These are phyloP conservation scores for Rotaria macrura DNA, from an alignment of 2,888 invertebrate genomes.

Conservation along the genomic window DNA sequence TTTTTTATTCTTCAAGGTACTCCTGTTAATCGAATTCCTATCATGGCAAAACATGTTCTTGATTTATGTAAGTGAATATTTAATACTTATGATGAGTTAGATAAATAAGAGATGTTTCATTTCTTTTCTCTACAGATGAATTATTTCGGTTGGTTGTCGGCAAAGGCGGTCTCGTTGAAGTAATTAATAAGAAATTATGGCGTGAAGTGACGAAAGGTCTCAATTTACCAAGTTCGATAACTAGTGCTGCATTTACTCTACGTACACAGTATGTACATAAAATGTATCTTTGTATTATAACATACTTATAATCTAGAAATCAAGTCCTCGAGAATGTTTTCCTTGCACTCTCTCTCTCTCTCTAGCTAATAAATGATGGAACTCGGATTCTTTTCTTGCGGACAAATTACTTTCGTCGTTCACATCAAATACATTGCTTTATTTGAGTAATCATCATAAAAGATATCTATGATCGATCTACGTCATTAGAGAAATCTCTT, in stretches of 20 bases:
- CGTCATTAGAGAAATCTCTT: too few relatives aligned
- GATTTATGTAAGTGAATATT: constrained; percentile 57
- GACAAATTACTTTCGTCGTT: too few relatives aligned
- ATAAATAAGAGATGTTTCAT: background rate
- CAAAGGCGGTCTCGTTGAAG: constrained; percentile 93
- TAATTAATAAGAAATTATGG: constrained; percentile 99
- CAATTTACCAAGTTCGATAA: constrained; percentile 90
- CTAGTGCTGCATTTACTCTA: constrained; percentile 94
- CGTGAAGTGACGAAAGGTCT: constrained; percentile 99
- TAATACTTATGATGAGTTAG: background rate
- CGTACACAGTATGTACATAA: constrained; percentile 78
- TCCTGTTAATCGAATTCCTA: constrained; percentile 95
- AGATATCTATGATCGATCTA: too few relatives aligned
- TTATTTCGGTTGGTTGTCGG: constrained; percentile 92
- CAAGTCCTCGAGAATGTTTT: background rate
- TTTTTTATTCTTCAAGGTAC: constrained; percentile 60
- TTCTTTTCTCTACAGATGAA: constrained; percentile 56
- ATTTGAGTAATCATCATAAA: too few relatives aligned
- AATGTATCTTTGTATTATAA: background rate
- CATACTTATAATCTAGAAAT: background rate
- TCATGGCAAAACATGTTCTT: constrained; percentile 97
- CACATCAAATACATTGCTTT: too few relatives aligned
- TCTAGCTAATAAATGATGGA: too few relatives aligned
- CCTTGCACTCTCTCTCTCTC: too few relatives aligned
- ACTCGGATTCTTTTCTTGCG: too few relatives aligned